Base-by-base conservation (phyloP, 1,140 invertebrate genomes). In the Drosophila sproati region DNA sequence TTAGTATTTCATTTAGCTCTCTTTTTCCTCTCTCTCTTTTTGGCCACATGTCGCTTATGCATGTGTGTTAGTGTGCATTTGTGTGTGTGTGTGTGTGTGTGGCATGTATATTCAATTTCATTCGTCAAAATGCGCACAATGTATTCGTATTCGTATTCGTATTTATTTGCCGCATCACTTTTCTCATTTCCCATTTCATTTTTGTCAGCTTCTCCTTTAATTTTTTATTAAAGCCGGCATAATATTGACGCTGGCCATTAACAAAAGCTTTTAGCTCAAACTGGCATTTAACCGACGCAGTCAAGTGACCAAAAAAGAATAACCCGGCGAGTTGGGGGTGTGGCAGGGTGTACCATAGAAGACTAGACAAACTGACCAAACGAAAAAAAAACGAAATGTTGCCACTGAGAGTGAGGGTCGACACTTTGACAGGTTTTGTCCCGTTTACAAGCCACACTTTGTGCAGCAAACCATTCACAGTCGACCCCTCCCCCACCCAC, bases 361-460 rank as follows among this genome's bases (percentile, higher is more conserved):
- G 39, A 43, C 64, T 60, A 54, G 35, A 45, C 51, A 32, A 73
- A 59, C 55, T 73, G 64, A 64, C 54, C 71, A 59, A 85, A 78
- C 29, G 80, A 70, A 70, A 34, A 2, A 43, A 66, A 70, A 31
- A 51, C 55, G 68, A 68, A 68, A 29, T 47, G 43, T 54, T 31
- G 12, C 61, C 10, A n/a, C 20, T 35, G 34, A 5, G 20, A 62
- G 48, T 55, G 32, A 47, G 61, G 51, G 47, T 43, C 59, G 70
- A 78, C 83, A 88, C 83, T 83, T 80, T 87, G 83, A 87, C 83
- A 88, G 82, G 71, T 78, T 78, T 69, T 88, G 83, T 82, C 83
- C 82, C 20, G 20, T 20, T 68, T 86, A 70, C 47, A 37, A 73
- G 78, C 76, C 63, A 61, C 54, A 75, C 69, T 86, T 75, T 74